Conservation (phyloP, 2,888 invertebrate genomes). For the Thalpophila matura region DNA sequence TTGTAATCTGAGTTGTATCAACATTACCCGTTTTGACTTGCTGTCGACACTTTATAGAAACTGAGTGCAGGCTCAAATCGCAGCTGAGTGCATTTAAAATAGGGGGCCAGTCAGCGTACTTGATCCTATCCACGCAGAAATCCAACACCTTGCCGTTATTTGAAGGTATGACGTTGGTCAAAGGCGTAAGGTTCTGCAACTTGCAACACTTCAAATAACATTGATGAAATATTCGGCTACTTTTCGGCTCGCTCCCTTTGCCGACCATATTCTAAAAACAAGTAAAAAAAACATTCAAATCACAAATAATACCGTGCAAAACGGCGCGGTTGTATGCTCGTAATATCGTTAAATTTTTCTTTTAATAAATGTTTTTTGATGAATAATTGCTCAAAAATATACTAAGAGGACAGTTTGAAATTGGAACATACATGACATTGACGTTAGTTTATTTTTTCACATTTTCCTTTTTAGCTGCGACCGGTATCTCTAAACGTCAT, state of each 20-base stretch:
- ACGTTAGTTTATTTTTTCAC: constrained; percentile 53
- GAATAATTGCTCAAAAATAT: constrained; percentile 79
- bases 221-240: constrained; percentile 87
- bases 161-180: constrained; percentile 82
- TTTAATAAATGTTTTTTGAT: constrained; percentile 72
- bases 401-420: constrained; percentile 71
- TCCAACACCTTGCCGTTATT: constrained; percentile 91
- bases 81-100: constrained; percentile 93
- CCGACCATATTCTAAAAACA: constrained; percentile 81
- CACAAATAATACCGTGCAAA: constrained; percentile 59
- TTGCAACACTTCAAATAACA: constrained; percentile 89
- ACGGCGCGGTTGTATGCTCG: constrained; percentile 63
- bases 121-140: constrained; percentile 94
- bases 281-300: constrained; percentile 74
- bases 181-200: constrained; percentile 85
- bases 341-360: constrained; percentile 62
- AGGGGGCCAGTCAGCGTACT: constrained; percentile 94
- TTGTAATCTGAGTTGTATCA: constrained; percentile 22
- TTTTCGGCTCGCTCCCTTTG: constrained; percentile 81
- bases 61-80: constrained; percentile 93
- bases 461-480: constrained; percentile 6
- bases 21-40: constrained; percentile 84
- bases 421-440: constrained; percentile 73
- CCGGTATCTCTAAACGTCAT: constrained; percentile 29
- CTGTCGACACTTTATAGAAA: constrained; percentile 92